Base-by-base conservation (phyloP, 2,113 vertebrate genomes). In the Gasterosteus aculeatus region DNA sequence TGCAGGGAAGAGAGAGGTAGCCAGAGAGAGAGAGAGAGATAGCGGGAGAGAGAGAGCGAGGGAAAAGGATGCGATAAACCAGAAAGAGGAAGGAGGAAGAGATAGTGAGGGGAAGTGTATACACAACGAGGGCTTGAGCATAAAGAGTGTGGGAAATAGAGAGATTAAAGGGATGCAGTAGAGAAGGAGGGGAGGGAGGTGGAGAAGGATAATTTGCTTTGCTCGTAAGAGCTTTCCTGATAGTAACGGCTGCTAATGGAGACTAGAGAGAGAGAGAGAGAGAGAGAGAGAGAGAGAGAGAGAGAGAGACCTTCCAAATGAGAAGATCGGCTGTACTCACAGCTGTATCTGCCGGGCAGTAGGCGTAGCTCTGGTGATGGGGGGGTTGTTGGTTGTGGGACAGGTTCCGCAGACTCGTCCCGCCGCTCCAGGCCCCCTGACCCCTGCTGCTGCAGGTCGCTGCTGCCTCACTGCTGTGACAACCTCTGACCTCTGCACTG, bases 401-500 rank as follows among this genome's bases (percentile, higher is more conserved):
- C 51, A 95, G 94, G 91, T 96, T 82, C 58, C 83, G 96, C 84
- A 95, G 91, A 90, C 90, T 95, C 46, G 93, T 80, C 84, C 94
- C 51, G 62, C 72, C 87, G 38, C 93, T 94, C 94, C 95, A 95
- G 72, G 93, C 77, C 53, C 93, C 94, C 56, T 94, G 95, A 85
- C 90, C 94, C 77, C 82, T 71, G 6, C 71, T 29, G 77, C 76
- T 58, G 33, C 73, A 59, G 19, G 72, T 89, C 89, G 93, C 90
- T 0, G 89, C 46, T 16, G 95, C 88, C 89, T 97, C 96, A 87
- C 92, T 94, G 83, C 91, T 94, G 77, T 95, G 95, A 92, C 95
- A 95, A 49, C 93, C 94, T 93, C 94, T 94, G 91, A 95, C 94
- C 61, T 94, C 92, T 78, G 94, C 93, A 86, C 95, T 94, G 78